These are phyloP conservation scores for Seriola dumerili DNA, from an alignment of 2,113 vertebrate genomes.

Conservation along the genomic window DNA sequence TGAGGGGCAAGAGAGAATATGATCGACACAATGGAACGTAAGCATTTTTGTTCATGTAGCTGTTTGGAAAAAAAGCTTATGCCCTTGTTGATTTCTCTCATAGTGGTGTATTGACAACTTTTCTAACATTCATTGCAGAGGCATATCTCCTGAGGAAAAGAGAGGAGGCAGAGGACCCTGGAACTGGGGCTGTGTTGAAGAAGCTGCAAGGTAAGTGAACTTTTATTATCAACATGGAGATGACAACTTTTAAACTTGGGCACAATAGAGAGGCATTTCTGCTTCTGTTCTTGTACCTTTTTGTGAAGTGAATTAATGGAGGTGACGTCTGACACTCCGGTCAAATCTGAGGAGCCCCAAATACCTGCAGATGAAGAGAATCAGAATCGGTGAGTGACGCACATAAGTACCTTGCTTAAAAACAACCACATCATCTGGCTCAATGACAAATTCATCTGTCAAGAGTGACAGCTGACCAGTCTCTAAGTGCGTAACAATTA, in stretches of 20 bases:
- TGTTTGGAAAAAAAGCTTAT: neutral
- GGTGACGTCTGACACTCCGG: conserved; percentile 31
- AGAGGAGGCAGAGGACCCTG: conserved; percentile 83
- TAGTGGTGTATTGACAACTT: neutral
- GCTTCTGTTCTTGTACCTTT: conserved; percentile 17
- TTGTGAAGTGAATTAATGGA: conserved; percentile 81
- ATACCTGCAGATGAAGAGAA: conserved; percentile 69
- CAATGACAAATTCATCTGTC: neutral
- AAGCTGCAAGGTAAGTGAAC: conserved; percentile 69
- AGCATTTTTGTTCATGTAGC: conserved; percentile 48
- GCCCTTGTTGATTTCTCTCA: neutral
- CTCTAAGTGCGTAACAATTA: neutral
- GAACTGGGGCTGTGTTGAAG: conserved; percentile 86
- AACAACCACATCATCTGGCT: neutral
- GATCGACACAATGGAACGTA: conserved; percentile 88
- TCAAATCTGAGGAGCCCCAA: conserved; percentile 80
- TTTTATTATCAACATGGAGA: neutral
- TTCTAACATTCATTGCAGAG: conserved; percentile 64
- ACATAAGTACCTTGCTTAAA: neutral
- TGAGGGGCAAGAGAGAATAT: conserved; percentile 88
- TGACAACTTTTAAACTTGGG: neutral
- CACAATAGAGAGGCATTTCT: neutral
- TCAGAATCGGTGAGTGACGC: conserved; percentile 84
- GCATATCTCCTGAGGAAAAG: conserved; percentile 85
- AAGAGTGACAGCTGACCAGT: neutral